phyloP scores from a whole-genome alignment of 2,888 invertebrate genomes.

The Lacanobia wlatinum region DNA sequence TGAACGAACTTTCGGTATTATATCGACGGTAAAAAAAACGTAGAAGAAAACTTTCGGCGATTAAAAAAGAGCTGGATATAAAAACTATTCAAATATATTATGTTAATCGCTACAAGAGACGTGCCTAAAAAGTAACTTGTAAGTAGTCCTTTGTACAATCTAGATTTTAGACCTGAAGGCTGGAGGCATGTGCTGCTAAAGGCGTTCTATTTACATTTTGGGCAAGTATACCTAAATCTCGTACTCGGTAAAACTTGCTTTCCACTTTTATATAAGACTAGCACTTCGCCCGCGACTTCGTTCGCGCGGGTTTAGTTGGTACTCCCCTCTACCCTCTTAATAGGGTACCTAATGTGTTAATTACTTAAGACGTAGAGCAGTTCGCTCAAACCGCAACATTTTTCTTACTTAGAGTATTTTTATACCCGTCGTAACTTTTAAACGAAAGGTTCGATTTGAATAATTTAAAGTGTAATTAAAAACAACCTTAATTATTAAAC shows the following conservation, averaged over 20 bases:
- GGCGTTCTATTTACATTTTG: background rate
- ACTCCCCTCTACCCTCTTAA: too few species aligned
- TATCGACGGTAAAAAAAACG: constrained; percentile 48
- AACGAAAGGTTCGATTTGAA: too few species aligned
- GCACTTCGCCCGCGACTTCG: too few species aligned
- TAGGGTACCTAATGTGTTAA: too few species aligned
- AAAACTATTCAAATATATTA: constrained; percentile 62
- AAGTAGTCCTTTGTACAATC: constrained; percentile 3
- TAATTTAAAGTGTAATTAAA: too few species aligned
- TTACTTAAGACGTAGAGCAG: too few species aligned
- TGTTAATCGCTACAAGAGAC: constrained; percentile 45
- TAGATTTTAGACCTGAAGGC: constrained; percentile 7
- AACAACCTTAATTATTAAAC: too few species aligned
- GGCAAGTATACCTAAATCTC: background rate
- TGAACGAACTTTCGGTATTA: constrained; percentile 67
- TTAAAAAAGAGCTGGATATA: constrained; percentile 42
- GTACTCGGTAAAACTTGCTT: constrained; percentile 1
- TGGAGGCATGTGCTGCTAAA: background rate
- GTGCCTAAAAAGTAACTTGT: constrained; percentile 8
- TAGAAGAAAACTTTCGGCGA: constrained; percentile 45
- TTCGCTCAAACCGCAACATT: too few species aligned
- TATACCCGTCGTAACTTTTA: too few species aligned
- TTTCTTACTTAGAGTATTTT: too few species aligned
- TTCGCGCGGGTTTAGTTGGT: too few species aligned
- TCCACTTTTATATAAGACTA: background rate